Evolutionary conservation across 2,797 vertebrate genomes (phyloP), one percentile per base, ranked within the genome.

Genomic region (Apogon talboti): DNA sequence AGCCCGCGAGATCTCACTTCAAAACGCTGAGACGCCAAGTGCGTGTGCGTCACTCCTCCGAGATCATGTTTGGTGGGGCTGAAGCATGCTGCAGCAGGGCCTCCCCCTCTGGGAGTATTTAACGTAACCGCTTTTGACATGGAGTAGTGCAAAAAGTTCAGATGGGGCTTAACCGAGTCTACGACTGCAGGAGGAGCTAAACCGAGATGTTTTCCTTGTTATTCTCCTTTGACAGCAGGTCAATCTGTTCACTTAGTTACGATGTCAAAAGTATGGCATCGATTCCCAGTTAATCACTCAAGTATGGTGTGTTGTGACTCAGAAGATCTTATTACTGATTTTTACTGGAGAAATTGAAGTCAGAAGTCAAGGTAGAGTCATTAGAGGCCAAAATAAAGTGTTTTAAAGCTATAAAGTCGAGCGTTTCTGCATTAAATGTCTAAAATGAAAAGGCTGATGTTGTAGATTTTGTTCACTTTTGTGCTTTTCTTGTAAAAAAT

Each of bases 21-120:
- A 75, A 56, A 88, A 74, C 41, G 37, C 68, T 11, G 18, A 77
- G 80, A 82, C 68, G 79, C 86, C 83, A 85, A 79, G 79, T 81
- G 66, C 63, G 56, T 86, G 79, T 81, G 86, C 79, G 82, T 90
- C 87, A 71, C 88, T 85, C 76, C 58, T 72, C 77, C 52, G 42
- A 63, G 76, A 73, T 82, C 57, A 14, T 57, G 76, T 79, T 84
- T 82, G 78, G 81, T 61, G 72, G 78, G 69, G 80, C 82, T 24
- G 45, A 60, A 69, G 74, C 72, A 51, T 65, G 82, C 80, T 72
- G 78, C 40, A 84, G 72, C 74, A 69, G 71, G 42, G 30, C 61
- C 78, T 41, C 66, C 69, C 81, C 82, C 77, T 79, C 72, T 58
- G 76, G 84, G 85, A 85, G 67, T 83, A 83, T 87, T 85, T 71